Evolutionary conservation across 2,113 vertebrate genomes (phyloP).

Genomic region (Thryonomys swinderianus): DNA sequence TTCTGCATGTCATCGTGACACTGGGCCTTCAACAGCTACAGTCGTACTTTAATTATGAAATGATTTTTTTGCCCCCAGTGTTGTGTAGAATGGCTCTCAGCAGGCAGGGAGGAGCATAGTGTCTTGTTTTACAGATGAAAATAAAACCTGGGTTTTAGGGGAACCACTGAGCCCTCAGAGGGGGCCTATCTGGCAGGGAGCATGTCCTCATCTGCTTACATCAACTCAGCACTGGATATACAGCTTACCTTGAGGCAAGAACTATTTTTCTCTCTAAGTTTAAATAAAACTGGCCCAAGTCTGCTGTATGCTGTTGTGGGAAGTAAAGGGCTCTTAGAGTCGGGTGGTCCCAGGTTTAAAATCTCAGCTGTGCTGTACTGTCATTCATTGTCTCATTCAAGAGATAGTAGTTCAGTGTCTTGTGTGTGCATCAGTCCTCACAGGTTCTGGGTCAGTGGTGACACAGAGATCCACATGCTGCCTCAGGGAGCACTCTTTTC

Average conservation of each 20-base stretch:
- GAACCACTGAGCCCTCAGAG: neutral
- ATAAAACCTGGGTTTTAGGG: neutral
- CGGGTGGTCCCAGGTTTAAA: neutral
- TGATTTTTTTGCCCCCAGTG: no score
- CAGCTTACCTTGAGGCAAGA: neutral
- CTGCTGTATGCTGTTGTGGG: neutral
- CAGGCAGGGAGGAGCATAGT: neutral
- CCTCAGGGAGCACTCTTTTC: neutral
- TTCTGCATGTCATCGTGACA: no score
- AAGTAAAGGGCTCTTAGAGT: neutral
- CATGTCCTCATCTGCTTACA: neutral
- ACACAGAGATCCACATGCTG: neutral
- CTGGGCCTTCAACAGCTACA: no score
- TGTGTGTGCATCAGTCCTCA: rapidly evolving
- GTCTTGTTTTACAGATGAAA: neutral
- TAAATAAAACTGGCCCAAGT: neutral
- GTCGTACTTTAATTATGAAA: no score
- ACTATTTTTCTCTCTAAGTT: neutral
- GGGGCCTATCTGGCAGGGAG: neutral
- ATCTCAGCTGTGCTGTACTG: neutral
- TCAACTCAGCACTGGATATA: neutral
- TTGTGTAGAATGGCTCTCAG: no score
- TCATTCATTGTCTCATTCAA: neutral
- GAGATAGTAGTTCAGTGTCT: neutral
- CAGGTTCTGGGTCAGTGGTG: neutral